phyloP scores from a whole-genome alignment of 2,797 vertebrate species.

The Lepus oiostolus region DNA sequence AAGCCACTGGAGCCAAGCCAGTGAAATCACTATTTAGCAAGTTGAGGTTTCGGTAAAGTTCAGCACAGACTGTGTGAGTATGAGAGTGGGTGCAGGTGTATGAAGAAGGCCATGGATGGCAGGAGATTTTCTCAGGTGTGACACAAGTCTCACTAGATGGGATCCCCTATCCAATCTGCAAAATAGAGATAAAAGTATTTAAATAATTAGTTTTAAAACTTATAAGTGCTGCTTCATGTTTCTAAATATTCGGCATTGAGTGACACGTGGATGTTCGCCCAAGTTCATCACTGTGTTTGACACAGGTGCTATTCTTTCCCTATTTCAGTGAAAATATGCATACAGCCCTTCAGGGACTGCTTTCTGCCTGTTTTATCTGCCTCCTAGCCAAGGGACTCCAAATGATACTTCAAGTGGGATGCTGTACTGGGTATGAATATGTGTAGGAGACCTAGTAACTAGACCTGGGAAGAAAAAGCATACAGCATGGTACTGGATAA shows the following conservation, averaged over 20 bases:
- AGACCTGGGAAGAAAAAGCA: not conserved
- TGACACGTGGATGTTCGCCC: not conserved
- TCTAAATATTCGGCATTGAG: not conserved
- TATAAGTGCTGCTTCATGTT: not conserved
- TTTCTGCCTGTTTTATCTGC: not conserved
- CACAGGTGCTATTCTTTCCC: not conserved
- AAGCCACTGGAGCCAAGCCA: constrained; percentile 33
- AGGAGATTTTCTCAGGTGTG: not conserved
- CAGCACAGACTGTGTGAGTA: not conserved
- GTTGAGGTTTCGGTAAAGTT: constrained; percentile 53
- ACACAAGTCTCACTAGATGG: not conserved
- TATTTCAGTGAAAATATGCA: not conserved
- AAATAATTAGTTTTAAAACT: not conserved
- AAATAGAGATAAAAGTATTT: not conserved
- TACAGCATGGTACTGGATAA: fast-evolving
- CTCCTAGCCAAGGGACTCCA: not conserved
- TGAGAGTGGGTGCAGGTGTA: not conserved
- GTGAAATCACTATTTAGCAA: constrained; percentile 28
- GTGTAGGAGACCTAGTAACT: not conserved
- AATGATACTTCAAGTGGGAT: not conserved
- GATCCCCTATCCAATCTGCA: not conserved
- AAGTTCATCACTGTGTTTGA: not conserved
- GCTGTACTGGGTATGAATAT: not conserved
- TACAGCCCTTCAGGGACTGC: not conserved
- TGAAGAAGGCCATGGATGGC: not conserved